These are phyloP conservation scores for Argyrosomus japonicus DNA, from an alignment of 2,113 vertebrate species.

Conservation along the genomic window DNA sequence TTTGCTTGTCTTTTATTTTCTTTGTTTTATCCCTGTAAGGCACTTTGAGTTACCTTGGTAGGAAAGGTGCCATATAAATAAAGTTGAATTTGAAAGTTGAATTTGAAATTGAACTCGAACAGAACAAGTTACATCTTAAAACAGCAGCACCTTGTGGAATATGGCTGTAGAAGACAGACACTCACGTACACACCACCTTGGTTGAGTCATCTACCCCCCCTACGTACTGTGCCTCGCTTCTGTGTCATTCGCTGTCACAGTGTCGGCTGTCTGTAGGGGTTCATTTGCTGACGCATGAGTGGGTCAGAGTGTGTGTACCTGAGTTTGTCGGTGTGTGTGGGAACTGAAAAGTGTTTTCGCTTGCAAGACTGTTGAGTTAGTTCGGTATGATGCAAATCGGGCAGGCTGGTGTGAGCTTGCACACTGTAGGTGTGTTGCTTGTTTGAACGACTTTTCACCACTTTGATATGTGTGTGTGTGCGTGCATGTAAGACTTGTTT, in stretches of 20 bases:
- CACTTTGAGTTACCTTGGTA: no score
- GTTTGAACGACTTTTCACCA: neutral
- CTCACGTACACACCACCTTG: constrained; percentile 31
- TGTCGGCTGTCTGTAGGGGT: constrained; percentile 55
- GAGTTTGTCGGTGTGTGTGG: neutral
- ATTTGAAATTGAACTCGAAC: neutral
- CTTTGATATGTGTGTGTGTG: neutral
- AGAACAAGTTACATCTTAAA: neutral
- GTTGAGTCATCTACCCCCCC: constrained; percentile 64
- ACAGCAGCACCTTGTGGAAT: constrained; percentile 4
- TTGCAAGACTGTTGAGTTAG: neutral
- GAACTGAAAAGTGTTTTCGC: constrained; percentile 27
- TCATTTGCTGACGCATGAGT: constrained; percentile 67
- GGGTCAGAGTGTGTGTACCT: constrained; percentile 41
- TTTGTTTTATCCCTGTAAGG: no score
- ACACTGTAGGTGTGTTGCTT: neutral
- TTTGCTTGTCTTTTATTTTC: no score
- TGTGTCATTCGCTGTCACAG: constrained; percentile 61
- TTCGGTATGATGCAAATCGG: neutral
- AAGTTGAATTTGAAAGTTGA: no score
- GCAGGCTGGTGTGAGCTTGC: constrained; percentile 1
- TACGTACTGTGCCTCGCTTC: constrained; percentile 37
- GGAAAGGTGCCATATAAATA: no score
- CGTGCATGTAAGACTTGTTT: neutral
- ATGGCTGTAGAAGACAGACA: constrained; percentile 15